Evolutionary conservation across 2,113 vertebrate genomes (phyloP).

Genomic region (Xenopus tropicalis): UCB_Xtro_10.0 CM004446.2:69819501-69820000

Average conservation of each 20-base stretch:
- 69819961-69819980: conserved; percentile 40
- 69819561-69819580: conserved; percentile 95
- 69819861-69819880: conserved; percentile 85
- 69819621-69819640: conserved; percentile 75
- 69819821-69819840: conserved; percentile 86
- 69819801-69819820: conserved; percentile 95
- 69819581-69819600: conserved; percentile 90
- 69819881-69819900: conserved; percentile 83
- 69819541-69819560: conserved; percentile 89
- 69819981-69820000: conserved; percentile 26
- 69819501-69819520: conserved; percentile 77
- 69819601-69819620: conserved; percentile 89
- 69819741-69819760: conserved; percentile 98
- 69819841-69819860: conserved; percentile 94
- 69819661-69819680: conserved; percentile 98
- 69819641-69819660: conserved; percentile 81
- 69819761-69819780: conserved; percentile 95
- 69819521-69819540: conserved; percentile 88
- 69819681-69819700: conserved; percentile 83
- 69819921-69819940: conserved; percentile 63
- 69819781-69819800: conserved; percentile 98
- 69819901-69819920: conserved; percentile 69
- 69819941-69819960: conserved; percentile 56
- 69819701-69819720: conserved; percentile 78
- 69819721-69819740: conserved; percentile 99